Percentiles rank a stretch among this genome's conserved stretches.
Evolutionary conservation across 2,113 vertebrate species (phyloP).

Genomic region (Nothocercus julius): DNA sequence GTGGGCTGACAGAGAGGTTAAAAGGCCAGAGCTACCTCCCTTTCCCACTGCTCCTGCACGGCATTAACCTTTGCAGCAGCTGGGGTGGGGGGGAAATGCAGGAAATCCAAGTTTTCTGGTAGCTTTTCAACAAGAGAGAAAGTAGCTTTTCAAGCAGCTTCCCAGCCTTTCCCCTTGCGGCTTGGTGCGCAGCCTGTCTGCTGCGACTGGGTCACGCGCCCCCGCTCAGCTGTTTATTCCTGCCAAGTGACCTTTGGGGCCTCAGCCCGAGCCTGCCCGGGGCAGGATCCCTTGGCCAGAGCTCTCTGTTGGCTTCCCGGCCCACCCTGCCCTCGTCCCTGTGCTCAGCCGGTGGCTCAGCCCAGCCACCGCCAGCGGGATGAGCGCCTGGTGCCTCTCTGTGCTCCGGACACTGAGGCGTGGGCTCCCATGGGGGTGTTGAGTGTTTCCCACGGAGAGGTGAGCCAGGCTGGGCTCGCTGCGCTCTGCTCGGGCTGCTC

Average conservation of each 20-base stretch:
- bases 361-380: not conserved
- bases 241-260: not conserved
- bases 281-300: not conserved
- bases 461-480: not conserved
- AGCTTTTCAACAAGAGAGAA: not conserved
- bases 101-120: not conserved
- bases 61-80: not conserved
- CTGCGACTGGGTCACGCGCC: accelerated
- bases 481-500: accelerated
- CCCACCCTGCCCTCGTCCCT: not conserved
- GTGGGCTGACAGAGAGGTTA: not conserved
- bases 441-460: not conserved
- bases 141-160: too few relatives aligned
- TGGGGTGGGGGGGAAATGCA: not conserved
- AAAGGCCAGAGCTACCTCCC: not conserved
- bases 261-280: not conserved
- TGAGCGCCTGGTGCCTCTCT: accelerated
- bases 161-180: accelerated
- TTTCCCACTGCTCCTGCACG: not conserved
- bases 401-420: not conserved
- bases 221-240: not conserved
- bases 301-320: accelerated
- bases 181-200: not conserved
- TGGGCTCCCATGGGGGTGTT: not conserved
- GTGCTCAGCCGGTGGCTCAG: not conserved